These are phyloP conservation scores for Vultur gryphus DNA, from an alignment of 2,797 vertebrate genomes.

Conservation along the genomic window DNA sequence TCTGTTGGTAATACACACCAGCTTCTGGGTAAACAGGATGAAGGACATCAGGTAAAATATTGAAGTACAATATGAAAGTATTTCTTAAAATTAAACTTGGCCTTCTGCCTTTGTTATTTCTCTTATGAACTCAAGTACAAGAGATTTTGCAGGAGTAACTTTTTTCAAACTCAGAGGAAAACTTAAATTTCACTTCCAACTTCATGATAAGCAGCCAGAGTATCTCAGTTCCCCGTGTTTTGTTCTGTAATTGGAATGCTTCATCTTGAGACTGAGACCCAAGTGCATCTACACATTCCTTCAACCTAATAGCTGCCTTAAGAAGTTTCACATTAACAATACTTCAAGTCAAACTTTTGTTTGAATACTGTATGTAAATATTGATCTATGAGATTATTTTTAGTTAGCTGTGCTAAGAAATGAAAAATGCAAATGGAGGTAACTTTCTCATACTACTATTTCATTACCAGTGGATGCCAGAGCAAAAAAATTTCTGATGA, in stretches of 20 bases:
- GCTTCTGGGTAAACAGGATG: neutral
- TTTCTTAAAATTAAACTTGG: neutral
- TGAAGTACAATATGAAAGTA: neutral
- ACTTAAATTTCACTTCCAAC: neutral
- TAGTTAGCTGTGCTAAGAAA: neutral
- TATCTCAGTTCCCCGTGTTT: neutral
- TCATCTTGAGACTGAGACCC: neutral
- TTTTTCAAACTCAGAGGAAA: neutral
- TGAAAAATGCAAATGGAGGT: neutral
- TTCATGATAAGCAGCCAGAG: neutral
- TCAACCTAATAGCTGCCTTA: neutral
- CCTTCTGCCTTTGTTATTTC: neutral
- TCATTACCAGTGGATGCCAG: neutral
- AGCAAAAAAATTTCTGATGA: neutral
- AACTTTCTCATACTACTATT: neutral
- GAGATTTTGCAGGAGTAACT: neutral
- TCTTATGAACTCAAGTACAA: neutral
- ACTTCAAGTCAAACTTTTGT: neutral
- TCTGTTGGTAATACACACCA: neutral
- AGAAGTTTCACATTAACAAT: neutral
- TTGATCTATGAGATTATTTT: neutral
- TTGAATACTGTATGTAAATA: neutral
- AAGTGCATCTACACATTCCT: neutral
- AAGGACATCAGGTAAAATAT: neutral
- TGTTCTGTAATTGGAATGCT: neutral